Base-by-base conservation (phyloP, 2,113 vertebrate species). In the Gasterosteus aculeatus region DNA sequence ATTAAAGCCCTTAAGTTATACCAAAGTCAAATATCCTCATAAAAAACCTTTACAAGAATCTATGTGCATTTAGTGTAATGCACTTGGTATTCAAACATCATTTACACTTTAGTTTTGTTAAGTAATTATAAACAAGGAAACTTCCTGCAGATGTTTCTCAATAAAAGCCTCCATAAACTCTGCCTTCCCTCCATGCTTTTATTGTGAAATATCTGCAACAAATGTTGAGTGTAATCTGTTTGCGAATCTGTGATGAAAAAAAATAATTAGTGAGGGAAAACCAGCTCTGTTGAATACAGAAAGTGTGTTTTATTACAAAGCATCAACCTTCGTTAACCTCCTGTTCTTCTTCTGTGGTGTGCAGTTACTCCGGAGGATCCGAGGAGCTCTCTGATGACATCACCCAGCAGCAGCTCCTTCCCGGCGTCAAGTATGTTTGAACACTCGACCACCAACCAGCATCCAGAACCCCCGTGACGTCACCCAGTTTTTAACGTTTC, bases 311-410 rank as follows among this genome's bases (percentile, higher is more conserved):
- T 8, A 49, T 49, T 9, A 19, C 19, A 8, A 31, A 57, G 26
- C 54, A 7, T 31, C 14, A 18, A 47, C 46, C 46, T 19, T 33
- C 5, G 11, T n/a, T 8, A 47, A 29, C 42, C 7, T n/a, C 9
- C 22, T n/a, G 0, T 62, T 77, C 44, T 88, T 86, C 63, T 71
- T 85, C 68, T 81, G 33, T 83, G 79, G 26, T 69, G 39, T 49
- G 0, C 70, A 98, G 97, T 39, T 94, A 95, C 33, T 95, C 96
- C 0, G 96, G 97, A 0, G 96, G 95, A 0, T 96, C 96, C 0
- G 97, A 98, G 5, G 97, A 98, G 81, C 96, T 98, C 7, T 98
- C 97, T 0, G 97, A 98, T 64, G 97, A 98, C 93, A 98, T 98
- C 89, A 98, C 97, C 0, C 97, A 98, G 85, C 97, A 98, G 84